A percentile compares a stretch with the other conserved stretches of the same genome.
phyloP scores from a whole-genome alignment of 2,888 invertebrate genomes.

The Eudemis profundana region DNA sequence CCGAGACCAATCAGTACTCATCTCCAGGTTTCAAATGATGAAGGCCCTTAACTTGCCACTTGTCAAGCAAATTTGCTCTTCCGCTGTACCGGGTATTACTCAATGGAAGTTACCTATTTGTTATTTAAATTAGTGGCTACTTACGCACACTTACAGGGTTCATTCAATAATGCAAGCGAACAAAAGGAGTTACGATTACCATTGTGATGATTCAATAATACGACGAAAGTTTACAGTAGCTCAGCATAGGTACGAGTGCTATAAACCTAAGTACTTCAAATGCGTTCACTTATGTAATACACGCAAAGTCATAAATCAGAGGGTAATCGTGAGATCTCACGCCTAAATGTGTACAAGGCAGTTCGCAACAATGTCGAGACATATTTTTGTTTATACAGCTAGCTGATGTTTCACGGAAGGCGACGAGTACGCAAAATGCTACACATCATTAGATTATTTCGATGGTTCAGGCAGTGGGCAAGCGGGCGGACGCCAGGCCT shows the following conservation, averaged over 20 bases:
- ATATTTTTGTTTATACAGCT: conserved; percentile 25
- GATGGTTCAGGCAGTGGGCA: conserved; percentile 45
- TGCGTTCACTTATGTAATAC: conserved; percentile 17
- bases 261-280: conserved; percentile 17
- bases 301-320: conserved; percentile 12
- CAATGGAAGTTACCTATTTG: conserved; percentile 11
- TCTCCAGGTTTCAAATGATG: not conserved
- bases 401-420: conserved; percentile 32
- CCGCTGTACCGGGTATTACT: not conserved
- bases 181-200: conserved; percentile 30
- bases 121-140: conserved; percentile 16
- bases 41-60: not conserved
- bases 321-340: conserved; percentile 5
- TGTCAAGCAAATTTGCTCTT: conserved; percentile 3
- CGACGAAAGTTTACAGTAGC: conserved; percentile 38
- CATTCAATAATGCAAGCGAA: conserved; percentile 30
- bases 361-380: conserved; percentile 22
- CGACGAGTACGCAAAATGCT: conserved; percentile 37
- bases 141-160: conserved; percentile 22
- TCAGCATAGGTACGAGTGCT: conserved; percentile 8
- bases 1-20: not conserved
- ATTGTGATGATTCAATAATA: conserved; percentile 34
- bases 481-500: conserved; percentile 68
- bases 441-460: conserved; percentile 35
- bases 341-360: conserved; percentile 7